Evolutionary conservation across 2,888 invertebrate species (phyloP).

Genomic region (Nemotelus pantherinus): DNA sequence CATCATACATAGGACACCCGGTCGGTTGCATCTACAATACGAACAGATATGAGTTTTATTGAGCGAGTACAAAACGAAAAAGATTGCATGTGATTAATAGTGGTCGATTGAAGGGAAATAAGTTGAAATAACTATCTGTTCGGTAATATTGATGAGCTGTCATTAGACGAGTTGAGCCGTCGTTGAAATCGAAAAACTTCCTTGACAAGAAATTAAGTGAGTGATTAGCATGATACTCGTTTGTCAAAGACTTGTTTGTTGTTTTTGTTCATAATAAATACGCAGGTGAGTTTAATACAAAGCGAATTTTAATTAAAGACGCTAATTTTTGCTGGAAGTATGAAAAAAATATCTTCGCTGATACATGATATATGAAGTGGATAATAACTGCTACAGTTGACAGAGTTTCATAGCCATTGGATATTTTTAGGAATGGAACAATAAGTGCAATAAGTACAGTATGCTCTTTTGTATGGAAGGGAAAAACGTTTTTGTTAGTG

Average conservation of each 20-base stretch:
- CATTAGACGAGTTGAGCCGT: conserved; percentile 46
- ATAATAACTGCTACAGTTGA: no score
- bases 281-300: background rate
- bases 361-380: no score
- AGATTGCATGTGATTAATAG: conserved; percentile 50
- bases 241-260: background rate
- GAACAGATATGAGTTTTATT: background rate
- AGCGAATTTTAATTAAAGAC: conserved; percentile 12
- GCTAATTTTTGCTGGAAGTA: background rate
- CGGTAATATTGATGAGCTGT: conserved; percentile 48
- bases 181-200: conserved; percentile 42
- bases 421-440: no score
- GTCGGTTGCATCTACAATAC: background rate
- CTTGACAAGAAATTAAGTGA: conserved; percentile 48
- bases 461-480: no score
- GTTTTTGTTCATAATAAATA: background rate
- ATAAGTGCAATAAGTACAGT: no score
- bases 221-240: conserved; percentile 27
- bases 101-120: conserved; percentile 44
- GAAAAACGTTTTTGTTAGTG: no score
- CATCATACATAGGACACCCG: no score
- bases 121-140: conserved; percentile 26
- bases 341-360: background rate
- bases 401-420: no score
- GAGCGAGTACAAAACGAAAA: background rate